phyloP scores from a whole-genome alignment of 1,140 invertebrate species.

The Aphidius gifuensis region DNA sequence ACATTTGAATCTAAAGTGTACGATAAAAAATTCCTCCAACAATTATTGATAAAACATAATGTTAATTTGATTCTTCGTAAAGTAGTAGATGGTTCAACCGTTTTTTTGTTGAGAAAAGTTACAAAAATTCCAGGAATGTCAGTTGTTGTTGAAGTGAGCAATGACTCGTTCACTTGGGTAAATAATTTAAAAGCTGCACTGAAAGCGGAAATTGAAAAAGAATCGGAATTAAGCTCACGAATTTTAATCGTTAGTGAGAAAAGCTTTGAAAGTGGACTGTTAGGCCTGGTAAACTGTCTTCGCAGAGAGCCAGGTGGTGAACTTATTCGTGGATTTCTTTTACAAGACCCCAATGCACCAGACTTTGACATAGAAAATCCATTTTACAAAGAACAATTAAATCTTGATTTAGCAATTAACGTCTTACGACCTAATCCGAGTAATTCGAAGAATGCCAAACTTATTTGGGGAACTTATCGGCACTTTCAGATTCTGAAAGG shows the following conservation, averaged over 20 bases:
- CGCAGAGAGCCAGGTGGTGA: slow-evolving; percentile 67
- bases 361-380: slow-evolving; percentile 62
- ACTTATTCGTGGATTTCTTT: slow-evolving; percentile 61
- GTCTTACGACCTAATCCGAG: slow-evolving; percentile 48
- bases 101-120: slow-evolving; percentile 43
- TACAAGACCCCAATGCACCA: slow-evolving; percentile 65
- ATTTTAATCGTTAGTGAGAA: slow-evolving; percentile 62
- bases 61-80: slow-evolving; percentile 42
- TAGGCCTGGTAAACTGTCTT: slow-evolving; percentile 78
- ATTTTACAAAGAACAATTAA: slow-evolving; percentile 64
- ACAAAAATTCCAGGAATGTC: slow-evolving; percentile 21
- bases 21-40: slow-evolving; percentile 16
- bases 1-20: slow-evolving; percentile 42
- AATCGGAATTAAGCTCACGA: slow-evolving; percentile 24
- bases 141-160: slow-evolving; percentile 38
- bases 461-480: slow-evolving; percentile 74
- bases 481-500: slow-evolving; percentile 59
- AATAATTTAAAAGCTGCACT: slow-evolving; percentile 54
- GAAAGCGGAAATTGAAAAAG: slow-evolving; percentile 49
- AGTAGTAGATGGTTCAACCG: slow-evolving; percentile 31
- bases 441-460: slow-evolving; percentile 53
- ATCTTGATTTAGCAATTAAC: slow-evolving; percentile 77
- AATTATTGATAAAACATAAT: slow-evolving; percentile 25
- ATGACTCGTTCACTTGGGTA: slow-evolving; percentile 56
- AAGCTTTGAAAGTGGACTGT: slow-evolving; percentile 69